These are phyloP conservation scores for Phoenoteleia sp. DNA, from an alignment of 2,888 invertebrate genomes.

Conservation along the genomic window DNA sequence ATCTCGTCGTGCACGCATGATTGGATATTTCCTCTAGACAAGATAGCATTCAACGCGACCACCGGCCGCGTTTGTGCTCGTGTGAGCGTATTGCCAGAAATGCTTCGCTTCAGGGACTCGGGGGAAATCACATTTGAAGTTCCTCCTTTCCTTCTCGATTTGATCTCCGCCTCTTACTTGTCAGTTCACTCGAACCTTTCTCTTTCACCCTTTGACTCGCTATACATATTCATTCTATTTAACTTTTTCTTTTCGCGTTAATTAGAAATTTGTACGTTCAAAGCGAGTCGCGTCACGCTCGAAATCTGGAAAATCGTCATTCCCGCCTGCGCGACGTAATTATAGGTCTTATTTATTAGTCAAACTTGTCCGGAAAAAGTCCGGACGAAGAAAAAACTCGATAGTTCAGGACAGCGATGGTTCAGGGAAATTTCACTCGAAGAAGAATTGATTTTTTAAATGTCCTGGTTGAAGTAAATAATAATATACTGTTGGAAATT, in stretches of 20 bases:
- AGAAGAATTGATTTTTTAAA: background rate
- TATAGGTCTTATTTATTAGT: slow-evolving; percentile 38
- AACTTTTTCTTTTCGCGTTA: slow-evolving; percentile 66
- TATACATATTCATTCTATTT: slow-evolving; percentile 72
- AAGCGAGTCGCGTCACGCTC: slow-evolving; percentile 37
- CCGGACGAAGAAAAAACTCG: background rate
- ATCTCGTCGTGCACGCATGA: slow-evolving; percentile 85
- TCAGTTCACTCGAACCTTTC: slow-evolving; percentile 71
- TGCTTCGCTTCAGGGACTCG: slow-evolving; percentile 84
- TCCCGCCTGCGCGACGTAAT: slow-evolving; percentile 29
- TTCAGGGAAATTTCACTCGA: background rate
- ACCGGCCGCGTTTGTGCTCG: slow-evolving; percentile 76
- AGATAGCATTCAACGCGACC: slow-evolving; percentile 80
- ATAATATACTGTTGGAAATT: too few species aligned
- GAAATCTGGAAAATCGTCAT: slow-evolving; percentile 41
- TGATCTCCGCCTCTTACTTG: slow-evolving; percentile 74
- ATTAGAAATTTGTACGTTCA: slow-evolving; percentile 66
- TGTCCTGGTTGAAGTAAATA: too few species aligned
- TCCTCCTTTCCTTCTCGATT: slow-evolving; percentile 80
- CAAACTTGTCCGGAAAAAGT: slow-evolving; percentile 5
- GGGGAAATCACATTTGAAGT: slow-evolving; percentile 86
- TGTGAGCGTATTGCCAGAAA: slow-evolving; percentile 84
- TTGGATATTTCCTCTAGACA: slow-evolving; percentile 83
- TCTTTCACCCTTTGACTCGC: slow-evolving; percentile 73
- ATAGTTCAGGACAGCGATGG: background rate